These are phyloP conservation scores for Hesperophylax magnus DNA, from an alignment of 1,140 invertebrate species.

Conservation along the genomic window DNA sequence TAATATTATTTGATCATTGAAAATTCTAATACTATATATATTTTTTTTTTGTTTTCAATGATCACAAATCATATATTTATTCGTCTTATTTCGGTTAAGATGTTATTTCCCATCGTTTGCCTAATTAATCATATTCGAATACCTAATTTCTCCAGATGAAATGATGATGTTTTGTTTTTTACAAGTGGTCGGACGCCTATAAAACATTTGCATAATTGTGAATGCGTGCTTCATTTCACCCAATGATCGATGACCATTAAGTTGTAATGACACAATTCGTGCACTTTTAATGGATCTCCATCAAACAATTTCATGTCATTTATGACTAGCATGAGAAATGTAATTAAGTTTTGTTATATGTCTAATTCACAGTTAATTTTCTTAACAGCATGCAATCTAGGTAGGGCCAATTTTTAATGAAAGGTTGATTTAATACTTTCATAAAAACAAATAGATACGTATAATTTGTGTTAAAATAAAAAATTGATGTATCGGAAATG, in stretches of 20 bases:
- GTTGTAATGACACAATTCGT: conserved; percentile 27
- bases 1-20: no score
- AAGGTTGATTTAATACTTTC: not conserved
- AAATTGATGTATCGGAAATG: no score
- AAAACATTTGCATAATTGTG: conserved; percentile 6
- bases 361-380: not conserved
- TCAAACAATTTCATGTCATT: conserved; percentile 17
- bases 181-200: not conserved
- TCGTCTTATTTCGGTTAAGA: no score
- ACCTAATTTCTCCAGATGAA: no score
- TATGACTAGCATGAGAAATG: not conserved
- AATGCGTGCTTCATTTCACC: not conserved
- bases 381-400: not conserved
- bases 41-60: no score
- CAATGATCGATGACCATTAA: not conserved
- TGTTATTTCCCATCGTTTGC: no score
- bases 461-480: not conserved
- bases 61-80: no score
- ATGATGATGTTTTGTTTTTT: no score
- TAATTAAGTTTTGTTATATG: conserved; percentile 2
- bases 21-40: no score
- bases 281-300: conserved; percentile 3
- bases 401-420: not conserved
- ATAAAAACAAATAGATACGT: not conserved
- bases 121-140: no score